Evolutionary conservation across 2,113 vertebrate species (phyloP).

Genomic region (Mastomys coucha): DNA sequence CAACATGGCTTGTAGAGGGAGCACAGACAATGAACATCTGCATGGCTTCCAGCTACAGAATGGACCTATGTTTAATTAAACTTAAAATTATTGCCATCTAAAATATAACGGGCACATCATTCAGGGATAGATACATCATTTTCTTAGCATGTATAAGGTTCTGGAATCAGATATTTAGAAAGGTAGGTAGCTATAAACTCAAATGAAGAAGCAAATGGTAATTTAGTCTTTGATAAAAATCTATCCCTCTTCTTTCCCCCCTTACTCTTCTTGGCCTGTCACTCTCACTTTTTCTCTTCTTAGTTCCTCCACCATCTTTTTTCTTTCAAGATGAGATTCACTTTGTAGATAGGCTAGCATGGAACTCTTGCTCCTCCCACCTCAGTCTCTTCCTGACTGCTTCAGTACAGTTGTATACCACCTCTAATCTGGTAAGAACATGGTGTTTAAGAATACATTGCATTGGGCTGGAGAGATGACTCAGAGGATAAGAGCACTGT

Average conservation of each 20-base stretch:
- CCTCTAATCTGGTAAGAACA: background rate
- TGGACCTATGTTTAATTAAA: constrained; percentile 22
- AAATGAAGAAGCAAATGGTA: background rate
- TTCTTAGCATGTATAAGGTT: no score
- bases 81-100: constrained; percentile 29
- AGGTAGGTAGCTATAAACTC: background rate
- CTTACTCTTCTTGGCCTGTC: no score
- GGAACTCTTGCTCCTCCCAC: background rate
- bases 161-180: background rate
- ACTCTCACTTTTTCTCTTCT: no score
- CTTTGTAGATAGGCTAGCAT: background rate
- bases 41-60: background rate
- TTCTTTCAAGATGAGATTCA: background rate
- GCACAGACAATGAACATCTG: background rate
- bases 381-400: background rate
- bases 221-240: background rate
- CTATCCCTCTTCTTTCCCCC: no score
- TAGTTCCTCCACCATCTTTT: background rate
- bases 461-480: background rate
- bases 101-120: background rate
- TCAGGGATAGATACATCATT: background rate
- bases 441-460: background rate
- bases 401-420: background rate
- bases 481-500: no score
- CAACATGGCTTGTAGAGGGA: background rate